Percentiles rank a stretch among this genome's conserved stretches.
Evolutionary conservation across 2,888 invertebrate genomes (phyloP).

Genomic region (Zaprionus bogoriensis): DNA sequence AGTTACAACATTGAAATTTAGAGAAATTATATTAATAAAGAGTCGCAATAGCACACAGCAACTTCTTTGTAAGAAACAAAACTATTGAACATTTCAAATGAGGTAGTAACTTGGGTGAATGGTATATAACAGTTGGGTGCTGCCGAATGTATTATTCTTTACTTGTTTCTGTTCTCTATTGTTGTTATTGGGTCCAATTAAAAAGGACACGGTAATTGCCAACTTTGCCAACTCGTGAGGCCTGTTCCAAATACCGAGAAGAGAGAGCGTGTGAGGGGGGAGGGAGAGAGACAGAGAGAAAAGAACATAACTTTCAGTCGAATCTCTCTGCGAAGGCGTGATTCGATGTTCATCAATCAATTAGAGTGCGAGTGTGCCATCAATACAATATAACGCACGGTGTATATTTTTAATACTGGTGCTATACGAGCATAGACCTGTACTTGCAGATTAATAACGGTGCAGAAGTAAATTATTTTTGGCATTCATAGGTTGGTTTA

Average conservation of each 20-base stretch:
- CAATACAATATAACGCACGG: background rate
- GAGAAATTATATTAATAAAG: too few species aligned
- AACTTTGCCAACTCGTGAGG: constrained; percentile 15
- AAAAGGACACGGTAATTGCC: constrained; percentile 35
- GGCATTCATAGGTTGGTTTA: constrained; percentile 38
- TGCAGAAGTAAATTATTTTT: constrained; percentile 37
- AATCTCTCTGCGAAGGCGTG: too few species aligned
- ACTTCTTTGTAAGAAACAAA: too few species aligned
- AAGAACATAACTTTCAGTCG: too few species aligned
- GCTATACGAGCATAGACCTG: constrained; percentile 6
- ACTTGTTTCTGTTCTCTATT: constrained; percentile 18
- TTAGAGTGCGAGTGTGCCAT: background rate
- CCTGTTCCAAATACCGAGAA: constrained; percentile 6
- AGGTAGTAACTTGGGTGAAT: too few species aligned
- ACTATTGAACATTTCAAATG: too few species aligned
- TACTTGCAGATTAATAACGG: constrained; percentile 23
- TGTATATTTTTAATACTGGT: background rate
- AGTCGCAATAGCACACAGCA: too few species aligned
- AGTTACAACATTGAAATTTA: too few species aligned
- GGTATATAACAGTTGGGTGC: too few species aligned
- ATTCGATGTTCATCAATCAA: background rate
- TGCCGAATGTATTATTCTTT: too few species aligned
- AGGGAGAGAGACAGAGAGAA: too few species aligned
- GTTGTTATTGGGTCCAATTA: constrained; percentile 31
- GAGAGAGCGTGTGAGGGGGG: too few species aligned